phyloP scores from a whole-genome alignment of 2,797 vertebrate genomes.

The Nothura maculosa region DNA sequence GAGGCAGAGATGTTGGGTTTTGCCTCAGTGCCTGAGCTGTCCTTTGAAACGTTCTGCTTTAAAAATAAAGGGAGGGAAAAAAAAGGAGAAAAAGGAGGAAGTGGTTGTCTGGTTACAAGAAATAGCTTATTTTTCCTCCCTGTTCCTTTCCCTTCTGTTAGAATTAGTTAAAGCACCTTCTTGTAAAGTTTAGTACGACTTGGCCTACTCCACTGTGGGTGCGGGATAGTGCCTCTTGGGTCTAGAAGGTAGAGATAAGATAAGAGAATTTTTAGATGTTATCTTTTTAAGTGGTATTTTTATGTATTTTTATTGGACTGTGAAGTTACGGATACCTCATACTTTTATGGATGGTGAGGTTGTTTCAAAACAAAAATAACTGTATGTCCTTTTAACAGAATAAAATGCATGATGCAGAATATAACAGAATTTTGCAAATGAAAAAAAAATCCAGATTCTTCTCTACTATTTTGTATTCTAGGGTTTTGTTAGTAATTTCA shows the following conservation, averaged over 20 bases:
- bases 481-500: fast-evolving
- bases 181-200: background rate
- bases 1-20: background rate
- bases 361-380: background rate
- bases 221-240: background rate
- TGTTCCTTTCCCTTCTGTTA: background rate
- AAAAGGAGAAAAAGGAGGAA: too few species aligned
- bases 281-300: background rate
- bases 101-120: background rate
- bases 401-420: background rate
- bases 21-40: background rate
- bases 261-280: background rate
- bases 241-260: background rate
- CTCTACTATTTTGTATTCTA: background rate
- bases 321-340: background rate
- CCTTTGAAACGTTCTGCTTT: background rate
- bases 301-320: background rate
- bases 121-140: background rate
- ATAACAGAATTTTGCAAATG: background rate
- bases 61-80: background rate
- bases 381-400: background rate
- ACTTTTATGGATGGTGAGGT: background rate
- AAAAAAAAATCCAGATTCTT: background rate
- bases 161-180: background rate
- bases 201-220: background rate